These are phyloP conservation scores for Hiodon tergisus DNA, from an alignment of 2,113 vertebrate species.

Conservation along the genomic window DNA sequence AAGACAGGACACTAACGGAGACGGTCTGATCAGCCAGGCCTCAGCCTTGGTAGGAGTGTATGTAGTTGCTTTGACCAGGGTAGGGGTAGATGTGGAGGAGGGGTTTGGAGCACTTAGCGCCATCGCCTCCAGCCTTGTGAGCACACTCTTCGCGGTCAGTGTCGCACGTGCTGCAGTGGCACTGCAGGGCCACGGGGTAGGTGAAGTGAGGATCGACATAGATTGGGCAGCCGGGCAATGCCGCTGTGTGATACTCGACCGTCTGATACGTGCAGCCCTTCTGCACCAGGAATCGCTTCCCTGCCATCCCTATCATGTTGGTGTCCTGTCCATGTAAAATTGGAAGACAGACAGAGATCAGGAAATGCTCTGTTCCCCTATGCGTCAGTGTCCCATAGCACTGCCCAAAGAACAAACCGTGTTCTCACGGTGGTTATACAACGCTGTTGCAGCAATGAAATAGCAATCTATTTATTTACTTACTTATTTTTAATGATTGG, in stretches of 20 bases:
- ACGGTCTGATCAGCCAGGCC: neutral
- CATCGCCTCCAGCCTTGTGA: conserved; percentile 55
- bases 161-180: conserved; percentile 81
- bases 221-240: conserved; percentile 78
- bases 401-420: neutral
- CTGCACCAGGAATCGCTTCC: conserved; percentile 71
- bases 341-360: neutral
- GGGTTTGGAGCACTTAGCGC: conserved; percentile 75
- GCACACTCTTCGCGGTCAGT: conserved; percentile 82
- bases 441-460: neutral
- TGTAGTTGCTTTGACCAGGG: conserved; percentile 42
- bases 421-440: neutral
- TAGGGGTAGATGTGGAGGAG: conserved; percentile 44
- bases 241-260: conserved; percentile 71
- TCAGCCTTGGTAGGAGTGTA: conserved; percentile 43
- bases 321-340: conserved; percentile 67
- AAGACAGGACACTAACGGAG: too few relatives aligned
- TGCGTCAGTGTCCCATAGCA: neutral
- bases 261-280: conserved; percentile 80
- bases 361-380: neutral
- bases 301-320: conserved; percentile 73
- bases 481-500: too few relatives aligned
- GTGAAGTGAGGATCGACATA: conserved; percentile 70
- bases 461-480: neutral
- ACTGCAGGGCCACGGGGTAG: conserved; percentile 83